Evolutionary conservation across 2,888 invertebrate genomes (phyloP), one percentile per base, ranked within the genome.

Genomic region (Agrypnus murinus): DNA sequence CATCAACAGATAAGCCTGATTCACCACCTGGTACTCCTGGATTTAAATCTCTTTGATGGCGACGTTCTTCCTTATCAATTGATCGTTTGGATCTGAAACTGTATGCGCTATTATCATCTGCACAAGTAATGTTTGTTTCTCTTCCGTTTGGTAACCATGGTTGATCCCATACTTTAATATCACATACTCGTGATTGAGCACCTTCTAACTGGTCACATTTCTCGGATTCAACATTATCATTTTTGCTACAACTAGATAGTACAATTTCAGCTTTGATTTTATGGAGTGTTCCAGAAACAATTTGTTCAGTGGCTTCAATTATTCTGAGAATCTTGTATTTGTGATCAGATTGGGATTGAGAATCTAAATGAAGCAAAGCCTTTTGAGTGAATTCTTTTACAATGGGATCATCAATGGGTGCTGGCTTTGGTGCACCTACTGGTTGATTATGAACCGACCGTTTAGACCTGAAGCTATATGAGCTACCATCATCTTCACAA

Each of bases 201-300:
- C 83, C 77, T 46, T 83, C 69, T 45, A 80, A 77, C 12, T 79
- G 62, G 6, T 71, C 72, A 32, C 79, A 77, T 3, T 75, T 75
- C 19, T 78, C 77, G n/a, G 78, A 67, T 67, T 81, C 77, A 40
- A 76, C 77, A 36, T 78, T 77, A 34, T 77, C 78, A 45, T 40
- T 65, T 73, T 86, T 87, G 8, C 82, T 77, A 73, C 91, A 90
- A 65, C 86, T 85, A 7, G 89, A 88, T 45, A 86, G 86, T 9
- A 89, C 89, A n/a, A 92, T 84, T 74, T 88, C 86, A 60, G 89
- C 88, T 74, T 87, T 87, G 46, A 93, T 88, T 78, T 87, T 88
- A 15, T 89, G 89, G 57, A 87, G 77, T 17, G 83, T 77, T n/a
- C 91, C 91, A 57, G 89, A 84, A 9, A 90, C 88, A 10, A 90